Base-by-base conservation (phyloP, 2,113 vertebrate genomes). In the Gasterosteus aculeatus region DNA sequence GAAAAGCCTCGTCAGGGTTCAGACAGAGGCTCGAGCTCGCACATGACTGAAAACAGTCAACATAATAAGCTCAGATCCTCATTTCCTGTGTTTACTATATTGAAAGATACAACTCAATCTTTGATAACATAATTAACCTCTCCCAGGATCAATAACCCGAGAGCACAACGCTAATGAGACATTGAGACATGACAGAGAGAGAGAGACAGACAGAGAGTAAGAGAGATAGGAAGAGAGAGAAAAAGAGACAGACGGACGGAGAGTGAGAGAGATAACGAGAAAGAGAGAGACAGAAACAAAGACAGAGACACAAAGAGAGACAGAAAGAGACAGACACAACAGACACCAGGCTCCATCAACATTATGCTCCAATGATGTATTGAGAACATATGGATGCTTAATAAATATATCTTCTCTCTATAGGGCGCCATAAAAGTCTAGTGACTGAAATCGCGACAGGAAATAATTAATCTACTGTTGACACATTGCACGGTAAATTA, bases 71-170 rank as follows among this genome's bases (percentile, higher is more conserved):
- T 80, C 51, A 77, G 81, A 85, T 82, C 57, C 82, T 88, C 86
- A 90, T 92, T 92, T 92, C 90, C 88, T 86, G 84, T 77, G 74
- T 86, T 85, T 82, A 78, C 64, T 49, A 70, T 77, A 66, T 62
- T 3, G 18, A 85, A 83, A 85, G 81, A 86, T 84, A 84, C 75
- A 71, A 77, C 51, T 76, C 57, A 56, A 72, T 80, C 64, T 75
- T 64, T 84, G 77, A 77, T 78, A 90, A 91, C 49, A 51, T 79
- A 85, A 90, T 92, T 91, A 89, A 78, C 44, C 62, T 88, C 72
- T 83, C 69, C 15, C 29, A 7, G 16, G 66, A 88, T 91, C 88
- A 88, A 88, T 91, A 86, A 85, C 70, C 77, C 73, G 1, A n/a
- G 71, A 77, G 80, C 70, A 64, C 10, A 29, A 56, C 22, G 54